Evolutionary conservation across 2,113 vertebrate genomes (phyloP).

Genomic region (Lycaon pictus): DNA sequence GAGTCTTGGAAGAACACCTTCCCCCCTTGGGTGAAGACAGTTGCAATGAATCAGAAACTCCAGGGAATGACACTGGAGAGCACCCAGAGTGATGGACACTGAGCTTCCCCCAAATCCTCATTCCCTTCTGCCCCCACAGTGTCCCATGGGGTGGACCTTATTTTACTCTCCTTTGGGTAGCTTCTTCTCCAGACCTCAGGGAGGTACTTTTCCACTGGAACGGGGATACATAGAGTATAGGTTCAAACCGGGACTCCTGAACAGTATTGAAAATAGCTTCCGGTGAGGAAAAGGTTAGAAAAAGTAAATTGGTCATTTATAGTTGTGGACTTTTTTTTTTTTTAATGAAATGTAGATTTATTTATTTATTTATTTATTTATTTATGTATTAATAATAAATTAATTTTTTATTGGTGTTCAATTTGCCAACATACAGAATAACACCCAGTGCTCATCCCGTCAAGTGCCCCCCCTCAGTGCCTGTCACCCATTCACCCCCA

Average conservation of each 20-base stretch:
- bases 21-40: too few relatives aligned
- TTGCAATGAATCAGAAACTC: neutral
- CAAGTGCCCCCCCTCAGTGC: too few relatives aligned
- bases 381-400: too few relatives aligned
- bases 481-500: too few relatives aligned
- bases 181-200: neutral
- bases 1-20: neutral
- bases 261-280: neutral
- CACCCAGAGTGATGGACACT: neutral
- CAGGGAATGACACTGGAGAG: neutral
- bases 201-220: neutral
- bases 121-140: neutral
- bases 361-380: too few relatives aligned
- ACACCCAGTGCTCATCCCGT: too few relatives aligned
- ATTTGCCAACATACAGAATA: too few relatives aligned
- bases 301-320: neutral
- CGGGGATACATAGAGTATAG: neutral
- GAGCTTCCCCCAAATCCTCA: neutral
- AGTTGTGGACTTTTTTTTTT: neutral
- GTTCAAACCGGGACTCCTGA: neutral
- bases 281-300: neutral
- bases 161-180: neutral
- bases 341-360: too few relatives aligned
- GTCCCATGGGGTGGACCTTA: neutral
- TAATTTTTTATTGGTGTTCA: too few relatives aligned